These are phyloP conservation scores for Coptodon rendalli DNA, from an alignment of 2,113 vertebrate genomes.

Conservation along the genomic window DNA sequence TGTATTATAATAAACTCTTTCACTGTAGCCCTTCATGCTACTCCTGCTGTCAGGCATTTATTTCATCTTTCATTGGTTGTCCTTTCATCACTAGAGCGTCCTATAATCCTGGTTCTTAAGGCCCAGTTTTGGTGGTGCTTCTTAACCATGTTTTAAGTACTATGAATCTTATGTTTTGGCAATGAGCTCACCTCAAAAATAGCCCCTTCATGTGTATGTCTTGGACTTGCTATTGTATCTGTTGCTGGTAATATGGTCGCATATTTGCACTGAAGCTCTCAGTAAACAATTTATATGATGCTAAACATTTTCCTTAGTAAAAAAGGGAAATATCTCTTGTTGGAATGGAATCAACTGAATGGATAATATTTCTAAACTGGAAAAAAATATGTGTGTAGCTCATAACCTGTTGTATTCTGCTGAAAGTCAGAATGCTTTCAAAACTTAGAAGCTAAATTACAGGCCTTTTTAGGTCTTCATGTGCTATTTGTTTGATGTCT, in stretches of 20 bases:
- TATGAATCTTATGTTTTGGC: not conserved
- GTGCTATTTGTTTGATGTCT: constrained; percentile 50
- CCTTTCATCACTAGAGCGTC: not conserved
- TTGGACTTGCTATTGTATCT: not conserved
- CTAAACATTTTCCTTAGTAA: not conserved
- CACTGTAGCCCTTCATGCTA: not conserved
- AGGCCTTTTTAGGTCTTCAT: constrained; percentile 9
- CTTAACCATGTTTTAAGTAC: not conserved
- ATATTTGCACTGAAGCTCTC: not conserved
- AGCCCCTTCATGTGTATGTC: not conserved
- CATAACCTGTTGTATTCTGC: not conserved
- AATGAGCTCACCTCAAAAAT: not conserved
- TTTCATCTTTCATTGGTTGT: not conserved
- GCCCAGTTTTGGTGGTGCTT: not conserved
- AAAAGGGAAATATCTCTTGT: not conserved
- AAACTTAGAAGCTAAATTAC: constrained; percentile 52
- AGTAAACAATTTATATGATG: not conserved
- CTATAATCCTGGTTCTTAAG: not conserved
- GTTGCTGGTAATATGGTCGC: not conserved
- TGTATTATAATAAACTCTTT: not conserved
- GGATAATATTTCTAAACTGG: not conserved
- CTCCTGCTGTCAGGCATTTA: not conserved
- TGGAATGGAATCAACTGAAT: not conserved
- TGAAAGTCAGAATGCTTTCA: constrained; percentile 26
- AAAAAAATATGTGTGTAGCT: not conserved